Evolutionary conservation across 2,797 vertebrate genomes (phyloP).

Genomic region (Sebastes flavidus): DNA sequence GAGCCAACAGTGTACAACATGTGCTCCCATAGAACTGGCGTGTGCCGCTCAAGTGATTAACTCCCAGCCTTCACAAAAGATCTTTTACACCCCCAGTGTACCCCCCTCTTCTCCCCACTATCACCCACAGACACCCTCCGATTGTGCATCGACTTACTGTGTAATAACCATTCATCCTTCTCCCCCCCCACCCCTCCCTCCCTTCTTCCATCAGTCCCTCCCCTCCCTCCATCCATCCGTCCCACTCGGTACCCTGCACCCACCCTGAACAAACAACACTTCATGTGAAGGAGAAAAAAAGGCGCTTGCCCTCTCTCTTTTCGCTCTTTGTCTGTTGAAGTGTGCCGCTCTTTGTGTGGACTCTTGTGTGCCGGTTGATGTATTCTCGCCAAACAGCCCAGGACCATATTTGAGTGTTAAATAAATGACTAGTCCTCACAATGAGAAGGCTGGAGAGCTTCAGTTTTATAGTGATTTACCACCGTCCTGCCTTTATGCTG

Average conservation of each 20-base stretch:
- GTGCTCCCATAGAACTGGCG: constrained; percentile 79
- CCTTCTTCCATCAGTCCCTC: constrained; percentile 53
- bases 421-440: constrained; percentile 77
- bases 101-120: constrained; percentile 34
- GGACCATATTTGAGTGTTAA: constrained; percentile 79
- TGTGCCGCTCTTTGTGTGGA: constrained; percentile 79
- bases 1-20: constrained; percentile 74
- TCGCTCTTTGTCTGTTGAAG: constrained; percentile 82
- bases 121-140: constrained; percentile 54
- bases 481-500: constrained; percentile 38
- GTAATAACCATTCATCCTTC: constrained; percentile 71
- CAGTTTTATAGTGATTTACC: constrained; percentile 71
- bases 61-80: constrained; percentile 82
- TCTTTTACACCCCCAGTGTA: constrained; percentile 57
- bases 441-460: constrained; percentile 63
- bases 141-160: constrained; percentile 72
- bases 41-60: constrained; percentile 89
- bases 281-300: constrained; percentile 67
- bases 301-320: constrained; percentile 62
- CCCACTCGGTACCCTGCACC: constrained; percentile 74
- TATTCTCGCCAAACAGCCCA: constrained; percentile 72
- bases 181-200: constrained; percentile 1
- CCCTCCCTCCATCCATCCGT: constrained; percentile 54
- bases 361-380: constrained; percentile 69
- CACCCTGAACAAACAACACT: constrained; percentile 81